These are phyloP conservation scores for Venturia canescens DNA, from an alignment of 1,140 invertebrate genomes.

Conservation along the genomic window DNA sequence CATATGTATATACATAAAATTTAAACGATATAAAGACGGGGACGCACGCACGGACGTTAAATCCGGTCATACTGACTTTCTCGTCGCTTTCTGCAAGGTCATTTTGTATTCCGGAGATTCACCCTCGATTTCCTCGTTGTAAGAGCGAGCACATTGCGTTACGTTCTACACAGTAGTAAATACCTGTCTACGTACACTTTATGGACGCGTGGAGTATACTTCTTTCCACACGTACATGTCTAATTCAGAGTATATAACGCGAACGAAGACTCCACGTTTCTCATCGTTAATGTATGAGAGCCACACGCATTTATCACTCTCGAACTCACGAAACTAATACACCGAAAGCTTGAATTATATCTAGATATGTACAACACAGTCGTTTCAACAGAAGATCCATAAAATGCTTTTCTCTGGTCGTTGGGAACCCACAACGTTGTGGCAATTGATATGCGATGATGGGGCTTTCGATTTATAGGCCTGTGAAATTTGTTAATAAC, in stretches of 20 bases:
- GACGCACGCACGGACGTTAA: slow-evolving; percentile 60
- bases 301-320: neutral
- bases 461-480: slow-evolving; percentile 24
- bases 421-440: slow-evolving; percentile 22
- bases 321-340: neutral
- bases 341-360: neutral
- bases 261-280: slow-evolving; percentile 15
- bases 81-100: slow-evolving; percentile 68
- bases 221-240: neutral
- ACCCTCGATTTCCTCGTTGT: slow-evolving; percentile 65
- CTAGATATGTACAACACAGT: neutral
- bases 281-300: slow-evolving; percentile 5
- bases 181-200: neutral
- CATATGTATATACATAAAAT: slow-evolving; percentile 17
- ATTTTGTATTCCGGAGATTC: slow-evolving; percentile 68
- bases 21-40: slow-evolving; percentile 37
- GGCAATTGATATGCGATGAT: slow-evolving; percentile 33
- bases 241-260: neutral
- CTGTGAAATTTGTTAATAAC: slow-evolving; percentile 34
- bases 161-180: slow-evolving; percentile 26
- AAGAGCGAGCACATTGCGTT: slow-evolving; percentile 41
- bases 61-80: slow-evolving; percentile 64
- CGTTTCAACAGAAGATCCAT: slow-evolving; percentile 1
- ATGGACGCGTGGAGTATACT: neutral
- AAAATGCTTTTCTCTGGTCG: slow-evolving; percentile 20